phyloP scores from a whole-genome alignment of 1,140 invertebrate genomes.

The Parasteatoda tepidariorum region DNA sequence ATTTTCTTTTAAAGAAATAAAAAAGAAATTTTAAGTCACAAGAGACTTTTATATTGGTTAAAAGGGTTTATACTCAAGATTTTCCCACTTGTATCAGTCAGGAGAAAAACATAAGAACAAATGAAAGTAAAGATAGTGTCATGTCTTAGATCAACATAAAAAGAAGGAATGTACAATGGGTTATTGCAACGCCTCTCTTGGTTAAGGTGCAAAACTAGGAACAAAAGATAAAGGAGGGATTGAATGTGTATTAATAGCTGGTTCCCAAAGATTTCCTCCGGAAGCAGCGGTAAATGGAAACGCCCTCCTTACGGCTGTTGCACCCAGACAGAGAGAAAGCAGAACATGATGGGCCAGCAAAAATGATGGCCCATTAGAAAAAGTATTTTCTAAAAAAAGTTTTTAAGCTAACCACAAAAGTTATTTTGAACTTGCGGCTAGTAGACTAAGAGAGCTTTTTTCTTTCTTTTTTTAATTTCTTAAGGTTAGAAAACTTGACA shows the following conservation, averaged over 20 bases:
- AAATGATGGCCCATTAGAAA: not conserved
- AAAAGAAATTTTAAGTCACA: too few relatives aligned
- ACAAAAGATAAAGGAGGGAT: not conserved
- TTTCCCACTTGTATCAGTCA: too few relatives aligned
- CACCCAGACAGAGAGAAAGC: not conserved
- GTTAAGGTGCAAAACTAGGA: not conserved
- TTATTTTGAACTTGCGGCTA: too few relatives aligned
- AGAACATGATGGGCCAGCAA: not conserved
- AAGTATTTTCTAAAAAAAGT: not conserved
- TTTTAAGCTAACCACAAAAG: not conserved
- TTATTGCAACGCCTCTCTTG: not conserved
- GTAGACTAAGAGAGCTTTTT: too few relatives aligned
- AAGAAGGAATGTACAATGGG: not conserved
- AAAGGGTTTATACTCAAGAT: too few relatives aligned
- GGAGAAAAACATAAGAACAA: too few relatives aligned
- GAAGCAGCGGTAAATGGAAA: not conserved
- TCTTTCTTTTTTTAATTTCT: too few relatives aligned
- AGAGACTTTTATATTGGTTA: too few relatives aligned
- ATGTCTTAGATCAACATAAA: too few relatives aligned
- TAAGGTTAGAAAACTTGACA: too few relatives aligned
- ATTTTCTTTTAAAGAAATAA: too few relatives aligned
- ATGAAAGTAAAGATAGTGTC: too few relatives aligned
- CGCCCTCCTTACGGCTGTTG: constrained; percentile 14
- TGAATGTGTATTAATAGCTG: not conserved
- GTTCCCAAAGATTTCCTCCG: not conserved